Base-by-base conservation (phyloP, 2,888 invertebrate genomes). In the Eurytoma adleriae region DNA sequence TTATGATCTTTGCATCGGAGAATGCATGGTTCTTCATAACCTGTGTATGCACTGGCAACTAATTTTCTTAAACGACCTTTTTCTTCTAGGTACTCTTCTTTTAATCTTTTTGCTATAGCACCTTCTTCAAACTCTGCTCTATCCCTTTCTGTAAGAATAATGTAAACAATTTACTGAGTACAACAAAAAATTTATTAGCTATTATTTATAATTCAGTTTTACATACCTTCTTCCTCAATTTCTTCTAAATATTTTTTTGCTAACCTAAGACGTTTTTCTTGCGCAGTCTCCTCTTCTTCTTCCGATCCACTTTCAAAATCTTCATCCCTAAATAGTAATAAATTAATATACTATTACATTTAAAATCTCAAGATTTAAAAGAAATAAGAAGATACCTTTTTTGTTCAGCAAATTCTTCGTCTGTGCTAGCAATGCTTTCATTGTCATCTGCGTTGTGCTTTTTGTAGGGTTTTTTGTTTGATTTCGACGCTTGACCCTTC, bases 211-310 rank as follows among this genome's bases (percentile, higher is more conserved):
- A 70, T 16, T 48, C 20, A 14, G 1, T 30, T 66, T 82, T 84
- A n/a, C 10, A 1, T 89, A 93, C 93, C 93, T 92, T 96, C 95
- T 87, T 93, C 94, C 91, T 96, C 95, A 64, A 98, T 95, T 92
- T 97, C 96, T 86, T 96, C 93, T 54, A 99, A 92, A 91, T 98
- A 98, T 88, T 96, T 94, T 89, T 98, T 98, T 0, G 98, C 98
- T 82, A 98, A 91, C 64, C 98, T 93, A 69, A 98, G 89, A 84
- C 96, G 96, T 89, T 98, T 98, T 87, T 98, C 97, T 89, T 98
- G 97, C 0, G 95, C 95, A 0, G 97, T 97, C 91, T 97, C 96
- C 83, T 93, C 92, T 83, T 95, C 94, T 85, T 94, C 94, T 84
- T 94, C 94, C 40, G 87, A 89, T 24, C 90, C 90, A 78, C 91